These are phyloP conservation scores for Andrena marginata DNA, from an alignment of 2,888 invertebrate genomes.

Conservation along the genomic window DNA sequence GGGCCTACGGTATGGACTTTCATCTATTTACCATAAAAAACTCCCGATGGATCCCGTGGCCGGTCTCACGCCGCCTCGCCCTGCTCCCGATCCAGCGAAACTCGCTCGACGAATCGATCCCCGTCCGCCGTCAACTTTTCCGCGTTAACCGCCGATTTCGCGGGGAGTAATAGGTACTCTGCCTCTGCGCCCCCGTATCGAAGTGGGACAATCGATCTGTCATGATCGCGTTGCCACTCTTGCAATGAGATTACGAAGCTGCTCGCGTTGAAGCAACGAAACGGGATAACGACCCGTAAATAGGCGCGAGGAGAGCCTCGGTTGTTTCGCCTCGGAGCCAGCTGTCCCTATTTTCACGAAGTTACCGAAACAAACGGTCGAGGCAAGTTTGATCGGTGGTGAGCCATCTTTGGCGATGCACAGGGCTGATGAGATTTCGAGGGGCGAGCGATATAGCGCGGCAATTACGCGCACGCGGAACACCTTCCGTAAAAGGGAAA, in stretches of 20 bases:
- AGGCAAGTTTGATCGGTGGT: neutral
- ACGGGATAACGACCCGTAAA: constrained; percentile 1
- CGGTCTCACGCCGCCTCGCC: constrained; percentile 55
- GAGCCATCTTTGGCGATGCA: neutral
- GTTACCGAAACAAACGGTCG: neutral
- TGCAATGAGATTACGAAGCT: constrained; percentile 53
- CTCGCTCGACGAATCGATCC: constrained; percentile 49
- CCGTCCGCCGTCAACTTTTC: constrained; percentile 42
- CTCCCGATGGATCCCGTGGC: constrained; percentile 61
- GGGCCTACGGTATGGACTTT: constrained; percentile 71
- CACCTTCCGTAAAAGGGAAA: constrained; percentile 78
- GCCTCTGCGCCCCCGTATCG: constrained; percentile 3
- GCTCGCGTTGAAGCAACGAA: constrained; percentile 27
- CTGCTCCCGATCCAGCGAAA: constrained; percentile 42
- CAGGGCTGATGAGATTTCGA: constrained; percentile 60
- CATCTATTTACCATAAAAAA: constrained; percentile 78
- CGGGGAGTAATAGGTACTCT: constrained; percentile 5
- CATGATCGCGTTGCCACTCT: constrained; percentile 37
- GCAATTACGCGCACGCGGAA: constrained; percentile 74
- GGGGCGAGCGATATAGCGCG: constrained; percentile 47
- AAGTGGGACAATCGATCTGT: constrained; percentile 54
- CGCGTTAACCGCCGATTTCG: constrained; percentile 47
- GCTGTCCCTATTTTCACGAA: neutral
- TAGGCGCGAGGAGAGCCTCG: constrained; percentile 3
- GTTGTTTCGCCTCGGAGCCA: neutral